Evolutionary conservation across 2,113 vertebrate genomes (phyloP), one percentile per base, ranked within the genome.

Genomic region (Galbula dea): DNA sequence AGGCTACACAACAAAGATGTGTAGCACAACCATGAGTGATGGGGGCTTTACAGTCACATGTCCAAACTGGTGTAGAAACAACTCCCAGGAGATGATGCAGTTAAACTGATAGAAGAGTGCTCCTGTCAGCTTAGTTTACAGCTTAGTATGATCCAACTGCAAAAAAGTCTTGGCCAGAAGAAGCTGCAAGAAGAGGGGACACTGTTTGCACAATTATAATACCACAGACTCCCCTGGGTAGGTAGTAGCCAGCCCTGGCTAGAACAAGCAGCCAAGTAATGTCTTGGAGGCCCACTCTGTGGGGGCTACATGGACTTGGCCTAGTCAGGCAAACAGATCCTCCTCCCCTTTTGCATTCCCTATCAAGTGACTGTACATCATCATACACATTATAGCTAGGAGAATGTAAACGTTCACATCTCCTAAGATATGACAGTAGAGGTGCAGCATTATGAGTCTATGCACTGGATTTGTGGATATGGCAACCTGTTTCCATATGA

Each of bases 1-100:
- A 23, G 67, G 17, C 71, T 58, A 11, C 17, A 26, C 23, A 27
- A 54, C 34, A 23, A 43, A 71, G 30, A 62, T 15, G 7, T 3
- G 11, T 0, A 75, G 57, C 46, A 71, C n/a, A 82, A 22, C 39
- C 54, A 19, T 0, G 9, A 92, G n/a, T 30, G 61, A 46, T 0
- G 15, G 14, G 14, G 32, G 39, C 52, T 41, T 49, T 49, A 41
- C 29, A 27, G 7, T 22, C 46, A 62, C 27, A 49, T 30, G 21
- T 34, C 37, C 55, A 67, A 43, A 69, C 8, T 8, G 51, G 77
- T n/a, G 36, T 5, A 78, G 34, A 74, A 90, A 43, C 37, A 71
- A 22, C 3, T 46, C 48, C 29, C 39, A 41, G 23, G 57, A 69
- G n/a, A 83, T 22, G 41, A 21, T 2, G 17, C 37, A n/a, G 52